These are phyloP conservation scores for Melanotus villosus DNA, from an alignment of 2,888 invertebrate genomes.

Conservation along the genomic window DNA sequence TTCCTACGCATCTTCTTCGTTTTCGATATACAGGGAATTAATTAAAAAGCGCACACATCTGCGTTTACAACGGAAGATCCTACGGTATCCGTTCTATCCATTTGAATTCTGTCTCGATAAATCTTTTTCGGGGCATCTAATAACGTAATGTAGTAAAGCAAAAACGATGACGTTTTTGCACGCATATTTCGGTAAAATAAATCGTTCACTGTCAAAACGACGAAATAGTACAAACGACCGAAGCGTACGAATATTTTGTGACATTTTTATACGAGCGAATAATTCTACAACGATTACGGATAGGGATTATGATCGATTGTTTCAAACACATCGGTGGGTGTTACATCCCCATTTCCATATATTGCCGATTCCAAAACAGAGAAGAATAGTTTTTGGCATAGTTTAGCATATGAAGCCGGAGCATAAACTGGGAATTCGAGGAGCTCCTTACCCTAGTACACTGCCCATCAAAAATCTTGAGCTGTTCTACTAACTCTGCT, in stretches of 20 bases:
- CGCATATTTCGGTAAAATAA: conserved; percentile 50
- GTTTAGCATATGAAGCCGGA: conserved; percentile 50
- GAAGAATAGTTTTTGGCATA: conserved; percentile 39
- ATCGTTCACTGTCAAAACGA: conserved; percentile 52
- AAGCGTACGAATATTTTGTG: conserved; percentile 54
- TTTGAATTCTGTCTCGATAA: conserved; percentile 54
- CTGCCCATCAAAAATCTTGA: not conserved
- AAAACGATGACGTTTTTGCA: conserved; percentile 50
- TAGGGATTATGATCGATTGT: conserved; percentile 51
- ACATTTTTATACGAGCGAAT: conserved; percentile 56
- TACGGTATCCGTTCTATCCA: not conserved
- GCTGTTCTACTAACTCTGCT: too few species aligned
- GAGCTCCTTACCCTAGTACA: conserved; percentile 10
- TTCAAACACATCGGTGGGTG: conserved; percentile 38
- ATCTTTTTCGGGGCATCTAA: conserved; percentile 55
- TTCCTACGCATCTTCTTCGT: conserved; percentile 1
- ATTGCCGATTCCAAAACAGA: conserved; percentile 34
- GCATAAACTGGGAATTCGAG: conserved; percentile 48
- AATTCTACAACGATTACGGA: conserved; percentile 51
- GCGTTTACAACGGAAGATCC: conserved; percentile 3
- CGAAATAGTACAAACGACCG: conserved; percentile 54
- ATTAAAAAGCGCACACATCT: conserved; percentile 4
- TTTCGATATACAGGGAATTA: not conserved
- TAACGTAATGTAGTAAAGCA: conserved; percentile 57
- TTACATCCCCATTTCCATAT: conserved; percentile 44